phyloP scores from a whole-genome alignment of 1,140 invertebrate species.

The Myzus persicae region DNA sequence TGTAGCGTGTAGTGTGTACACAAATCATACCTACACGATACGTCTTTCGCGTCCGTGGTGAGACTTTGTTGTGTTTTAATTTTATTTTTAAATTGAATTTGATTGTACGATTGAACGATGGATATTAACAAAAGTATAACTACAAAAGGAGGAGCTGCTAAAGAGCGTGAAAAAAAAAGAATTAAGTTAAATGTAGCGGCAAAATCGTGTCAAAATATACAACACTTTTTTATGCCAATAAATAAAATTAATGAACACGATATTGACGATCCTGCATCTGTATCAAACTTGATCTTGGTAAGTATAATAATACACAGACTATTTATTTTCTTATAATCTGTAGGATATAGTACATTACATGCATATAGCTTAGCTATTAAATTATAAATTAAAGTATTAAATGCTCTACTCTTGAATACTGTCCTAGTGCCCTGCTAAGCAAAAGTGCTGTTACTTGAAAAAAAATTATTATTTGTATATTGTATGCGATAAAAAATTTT shows the following conservation, averaged over 20 bases:
- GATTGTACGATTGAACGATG: conserved; percentile 9
- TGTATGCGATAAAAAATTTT: too few relatives aligned
- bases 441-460: too few relatives aligned
- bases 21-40: not conserved
- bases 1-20: not conserved
- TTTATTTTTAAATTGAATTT: not conserved
- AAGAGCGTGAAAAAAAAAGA: not conserved
- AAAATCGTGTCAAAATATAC: not conserved
- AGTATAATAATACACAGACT: not conserved
- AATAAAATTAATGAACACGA: not conserved
- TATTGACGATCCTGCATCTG: not conserved
- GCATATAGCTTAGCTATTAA: not conserved
- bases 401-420: not conserved
- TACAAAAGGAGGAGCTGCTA: not conserved
- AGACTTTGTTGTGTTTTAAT: not conserved
- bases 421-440: too few relatives aligned
- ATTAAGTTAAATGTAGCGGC: not conserved
- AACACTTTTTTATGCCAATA: not conserved
- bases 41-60: not conserved
- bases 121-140: not conserved
- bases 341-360: not conserved
- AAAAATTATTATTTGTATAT: too few relatives aligned
- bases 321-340: not conserved
- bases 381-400: conserved; percentile 20
- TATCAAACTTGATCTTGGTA: not conserved